These are phyloP conservation scores for Drosophila setifemur DNA, from an alignment of 1,140 invertebrate genomes.

Conservation along the genomic window DNA sequence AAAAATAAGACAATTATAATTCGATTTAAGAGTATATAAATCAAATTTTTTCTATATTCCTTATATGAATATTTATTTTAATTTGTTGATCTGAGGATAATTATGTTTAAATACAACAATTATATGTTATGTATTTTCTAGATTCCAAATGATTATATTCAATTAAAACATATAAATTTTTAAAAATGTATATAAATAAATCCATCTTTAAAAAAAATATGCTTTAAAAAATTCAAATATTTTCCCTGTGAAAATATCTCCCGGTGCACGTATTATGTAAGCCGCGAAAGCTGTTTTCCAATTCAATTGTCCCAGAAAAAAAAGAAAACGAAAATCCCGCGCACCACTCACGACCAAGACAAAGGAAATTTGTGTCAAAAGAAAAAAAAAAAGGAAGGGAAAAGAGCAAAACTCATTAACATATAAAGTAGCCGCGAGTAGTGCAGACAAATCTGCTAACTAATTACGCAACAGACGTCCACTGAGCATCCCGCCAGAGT, in stretches of 20 bases:
- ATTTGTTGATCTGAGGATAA: too few relatives aligned
- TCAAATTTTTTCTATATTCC: too few relatives aligned
- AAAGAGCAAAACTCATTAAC: conserved; percentile 68
- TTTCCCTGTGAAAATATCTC: not conserved
- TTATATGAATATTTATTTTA: too few relatives aligned
- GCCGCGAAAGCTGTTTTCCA: conserved; percentile 54
- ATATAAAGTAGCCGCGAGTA: conserved; percentile 66
- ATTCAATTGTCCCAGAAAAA: conserved; percentile 59
- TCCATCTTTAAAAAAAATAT: too few relatives aligned
- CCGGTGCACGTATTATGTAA: conserved; percentile 46
- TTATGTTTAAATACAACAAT: too few relatives aligned
- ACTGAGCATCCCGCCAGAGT: not conserved
- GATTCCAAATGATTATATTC: too few relatives aligned
- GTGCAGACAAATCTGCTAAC: conserved; percentile 54
- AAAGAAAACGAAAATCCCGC: too few relatives aligned
- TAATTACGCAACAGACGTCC: conserved; percentile 59
- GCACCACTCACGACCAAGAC: conserved; percentile 55
- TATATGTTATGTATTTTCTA: too few relatives aligned
- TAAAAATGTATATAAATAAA: not conserved
- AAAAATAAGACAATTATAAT: too few relatives aligned
- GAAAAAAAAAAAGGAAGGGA: conserved; percentile 3
- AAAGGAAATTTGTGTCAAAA: conserved; percentile 44
- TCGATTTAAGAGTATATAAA: too few relatives aligned
- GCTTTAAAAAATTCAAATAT: too few relatives aligned
- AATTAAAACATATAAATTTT: too few relatives aligned